A percentile compares a stretch with the other conserved stretches of the same genome.
These are phyloP conservation scores for Neolamprologus multifasciatus DNA, from an alignment of 2,797 vertebrate genomes.

Conservation along the genomic window DNA sequence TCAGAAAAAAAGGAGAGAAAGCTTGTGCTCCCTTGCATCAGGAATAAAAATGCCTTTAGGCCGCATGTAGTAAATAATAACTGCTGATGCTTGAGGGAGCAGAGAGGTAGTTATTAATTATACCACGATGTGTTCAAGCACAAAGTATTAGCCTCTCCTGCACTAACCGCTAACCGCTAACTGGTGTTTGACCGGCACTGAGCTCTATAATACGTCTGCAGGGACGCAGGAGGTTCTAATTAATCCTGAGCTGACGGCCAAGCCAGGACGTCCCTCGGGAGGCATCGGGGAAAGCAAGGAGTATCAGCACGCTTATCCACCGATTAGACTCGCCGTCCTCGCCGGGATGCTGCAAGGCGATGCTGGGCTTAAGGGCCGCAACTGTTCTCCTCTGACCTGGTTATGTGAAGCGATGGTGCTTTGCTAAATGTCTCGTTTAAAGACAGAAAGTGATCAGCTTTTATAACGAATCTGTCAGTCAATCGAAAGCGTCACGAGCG, in stretches of 20 bases:
- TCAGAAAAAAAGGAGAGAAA: neutral
- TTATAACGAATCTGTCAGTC: constrained; percentile 40
- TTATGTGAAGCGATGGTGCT: neutral
- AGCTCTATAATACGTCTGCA: constrained; percentile 75
- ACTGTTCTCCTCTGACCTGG: constrained; percentile 20
- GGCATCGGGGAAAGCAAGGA: constrained; percentile 51
- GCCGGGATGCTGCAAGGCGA: constrained; percentile 43
- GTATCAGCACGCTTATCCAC: constrained; percentile 66
- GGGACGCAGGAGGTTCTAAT: constrained; percentile 73
- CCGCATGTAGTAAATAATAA: constrained; percentile 44
- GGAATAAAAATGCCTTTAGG: constrained; percentile 41
- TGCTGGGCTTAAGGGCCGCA: constrained; percentile 26
- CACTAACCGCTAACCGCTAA: constrained; percentile 73
- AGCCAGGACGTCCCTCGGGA: constrained; percentile 62
- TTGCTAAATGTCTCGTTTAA: neutral
- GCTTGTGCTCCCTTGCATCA: neutral
- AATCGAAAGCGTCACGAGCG: constrained; percentile 11
- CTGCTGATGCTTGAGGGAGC: neutral
- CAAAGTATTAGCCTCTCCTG: constrained; percentile 60
- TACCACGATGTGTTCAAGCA: constrained; percentile 53
- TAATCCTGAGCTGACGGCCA: constrained; percentile 75
- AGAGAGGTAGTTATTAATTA: constrained; percentile 64
- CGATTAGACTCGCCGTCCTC: constrained; percentile 65
- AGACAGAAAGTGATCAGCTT: neutral
- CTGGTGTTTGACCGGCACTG: constrained; percentile 74